These are phyloP conservation scores for Hetaerina titia DNA, from an alignment of 2,888 invertebrate species.

Conservation along the genomic window DNA sequence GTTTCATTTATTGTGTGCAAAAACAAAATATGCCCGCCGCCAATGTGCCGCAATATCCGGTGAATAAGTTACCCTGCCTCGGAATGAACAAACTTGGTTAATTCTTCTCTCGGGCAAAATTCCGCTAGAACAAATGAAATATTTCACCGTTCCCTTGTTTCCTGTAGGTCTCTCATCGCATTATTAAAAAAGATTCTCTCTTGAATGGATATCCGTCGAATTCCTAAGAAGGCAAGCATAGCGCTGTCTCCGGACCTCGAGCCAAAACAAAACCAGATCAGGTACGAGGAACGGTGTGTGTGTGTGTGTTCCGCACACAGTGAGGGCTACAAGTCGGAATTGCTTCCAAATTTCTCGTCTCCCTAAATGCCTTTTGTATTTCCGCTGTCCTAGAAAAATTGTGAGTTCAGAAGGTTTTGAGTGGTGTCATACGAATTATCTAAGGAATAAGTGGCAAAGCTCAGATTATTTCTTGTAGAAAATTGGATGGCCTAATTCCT, in stretches of 20 bases:
- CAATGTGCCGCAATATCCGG: neutral
- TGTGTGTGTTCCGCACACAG: neutral
- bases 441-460: neutral
- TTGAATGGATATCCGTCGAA: too few relatives aligned
- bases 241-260: neutral
- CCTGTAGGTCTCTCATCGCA: neutral
- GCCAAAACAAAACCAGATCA: neutral
- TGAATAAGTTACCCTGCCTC: neutral
- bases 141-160: neutral
- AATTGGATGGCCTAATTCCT: too few relatives aligned
- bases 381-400: neutral
- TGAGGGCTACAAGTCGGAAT: neutral
- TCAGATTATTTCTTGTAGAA: neutral
- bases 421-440: neutral
- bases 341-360: neutral
- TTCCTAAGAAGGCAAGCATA: neutral
- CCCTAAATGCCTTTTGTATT: neutral
- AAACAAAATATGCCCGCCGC: too few relatives aligned
- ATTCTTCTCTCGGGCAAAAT: neutral
- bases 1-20: too few relatives aligned
- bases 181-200: neutral
- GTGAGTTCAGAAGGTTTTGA: neutral
- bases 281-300: neutral
- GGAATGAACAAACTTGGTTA: neutral
- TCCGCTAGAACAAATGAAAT: neutral